Evolutionary conservation across 2,888 invertebrate genomes (phyloP).

Genomic region (Drosophila anomalata): DNA sequence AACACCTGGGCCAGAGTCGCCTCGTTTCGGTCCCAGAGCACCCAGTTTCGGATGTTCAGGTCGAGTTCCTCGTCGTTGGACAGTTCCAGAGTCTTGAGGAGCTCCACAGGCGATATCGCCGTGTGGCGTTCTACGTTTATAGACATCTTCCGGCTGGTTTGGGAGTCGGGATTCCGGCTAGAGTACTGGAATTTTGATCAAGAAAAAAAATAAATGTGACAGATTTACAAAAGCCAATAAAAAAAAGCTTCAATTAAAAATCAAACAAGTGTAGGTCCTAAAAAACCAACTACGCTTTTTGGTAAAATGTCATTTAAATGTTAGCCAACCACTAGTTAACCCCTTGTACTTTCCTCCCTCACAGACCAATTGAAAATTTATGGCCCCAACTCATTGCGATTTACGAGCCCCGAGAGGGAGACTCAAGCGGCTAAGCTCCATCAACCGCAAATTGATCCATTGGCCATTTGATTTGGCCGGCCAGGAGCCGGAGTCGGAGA

Average conservation of each 20-base stretch:
- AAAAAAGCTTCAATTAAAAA: not conserved
- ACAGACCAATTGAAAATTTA: slow-evolving; percentile 76
- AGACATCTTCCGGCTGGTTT: slow-evolving; percentile 6
- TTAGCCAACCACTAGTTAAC: not conserved
- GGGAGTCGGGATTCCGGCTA: not conserved
- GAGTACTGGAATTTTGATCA: slow-evolving; percentile 35
- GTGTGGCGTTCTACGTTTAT: slow-evolving; percentile 1
- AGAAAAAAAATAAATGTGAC: not conserved
- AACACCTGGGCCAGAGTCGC: slow-evolving; percentile 87
- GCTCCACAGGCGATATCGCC: slow-evolving; percentile 39
- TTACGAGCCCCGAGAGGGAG: slow-evolving; percentile 73
- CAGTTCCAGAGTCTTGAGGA: slow-evolving; percentile 42
- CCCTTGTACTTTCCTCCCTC: slow-evolving; percentile 17
- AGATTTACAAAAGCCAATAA: not conserved
- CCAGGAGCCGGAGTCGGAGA: slow-evolving; percentile 47
- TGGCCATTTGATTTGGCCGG: slow-evolving; percentile 67
- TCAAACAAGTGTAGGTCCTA: too few species aligned
- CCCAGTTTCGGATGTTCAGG: slow-evolving; percentile 89
- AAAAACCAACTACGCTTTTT: not conserved
- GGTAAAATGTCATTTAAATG: not conserved
- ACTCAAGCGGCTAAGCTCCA: slow-evolving; percentile 61
- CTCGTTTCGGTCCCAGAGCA: slow-evolving; percentile 90
- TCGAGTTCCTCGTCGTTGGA: slow-evolving; percentile 85
- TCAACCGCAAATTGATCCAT: slow-evolving; percentile 74
- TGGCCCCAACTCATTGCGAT: slow-evolving; percentile 70